Evolutionary conservation across 1,140 invertebrate genomes (phyloP), one percentile per base, ranked within the genome.

Genomic region (Drosophila ficusphila): DNA sequence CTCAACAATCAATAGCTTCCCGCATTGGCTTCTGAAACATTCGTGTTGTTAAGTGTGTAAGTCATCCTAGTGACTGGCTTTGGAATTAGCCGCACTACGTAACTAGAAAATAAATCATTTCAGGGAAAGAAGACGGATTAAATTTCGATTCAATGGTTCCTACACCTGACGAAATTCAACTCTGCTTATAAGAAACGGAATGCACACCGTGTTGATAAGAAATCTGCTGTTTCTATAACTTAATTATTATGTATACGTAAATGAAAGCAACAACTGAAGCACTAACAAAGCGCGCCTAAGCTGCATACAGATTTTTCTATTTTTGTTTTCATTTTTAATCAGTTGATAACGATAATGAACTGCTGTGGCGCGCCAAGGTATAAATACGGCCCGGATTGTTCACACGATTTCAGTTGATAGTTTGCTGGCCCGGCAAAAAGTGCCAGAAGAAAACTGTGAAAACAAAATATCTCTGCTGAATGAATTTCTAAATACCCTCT

Each of bases 281-380:
- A 47, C 27, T n/a, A 36, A n/a, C 48, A 31, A 27, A 42, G 33
- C 49, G 42, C 47, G 31, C 27, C 23, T 56, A 69, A 56, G 64
- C 33, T 70, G 27, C 4, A 14, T 25, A 9, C 2, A 19, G 33
- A 21, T 44, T 34, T 27, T 73, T 69, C 36, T 60, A 47, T 25
- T 65, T 14, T 16, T 54, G 38, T 44, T 51, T 39, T 61, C 58
- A 25, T 51, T 74, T 52, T 48, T 71, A 67, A 73, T 71, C 76
- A 68, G 52, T 58, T 86, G 79, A 86, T 86, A 81, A 86, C 56
- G 69, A 33, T 67, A 61, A 42, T 71, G 41, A 33, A 52, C 9
- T 6, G 38, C 23, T 34, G 21, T 23, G 14, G 29, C 47, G 39
- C 31, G 41, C 12, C 39, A 60, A 38, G 67, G 81, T 85, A 86